Conservation (phyloP, 2,888 invertebrate species). For the Alloplasta piceator region DNA sequence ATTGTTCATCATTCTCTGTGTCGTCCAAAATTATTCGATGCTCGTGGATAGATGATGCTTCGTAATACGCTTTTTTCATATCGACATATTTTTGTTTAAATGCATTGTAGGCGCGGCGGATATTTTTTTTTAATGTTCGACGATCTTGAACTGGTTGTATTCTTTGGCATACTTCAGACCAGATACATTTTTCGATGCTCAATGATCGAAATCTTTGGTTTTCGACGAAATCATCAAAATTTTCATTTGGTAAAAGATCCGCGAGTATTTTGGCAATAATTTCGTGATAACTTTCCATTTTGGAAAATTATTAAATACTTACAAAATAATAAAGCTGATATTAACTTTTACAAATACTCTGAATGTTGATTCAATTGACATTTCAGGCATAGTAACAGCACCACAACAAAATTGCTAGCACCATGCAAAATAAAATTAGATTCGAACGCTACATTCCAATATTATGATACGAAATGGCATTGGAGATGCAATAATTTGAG, state of each 20-base stretch:
- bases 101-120: conserved; percentile 3
- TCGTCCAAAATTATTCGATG: neutral
- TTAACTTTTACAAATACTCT: too few species aligned
- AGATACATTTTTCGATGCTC: neutral
- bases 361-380: too few species aligned
- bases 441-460: neutral
- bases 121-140: neutral
- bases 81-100: neutral
- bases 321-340: conserved; percentile 2
- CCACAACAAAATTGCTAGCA: too few species aligned
- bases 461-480: too few species aligned
- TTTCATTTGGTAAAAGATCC: neutral
- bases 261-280: neutral
- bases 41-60: neutral
- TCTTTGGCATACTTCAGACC: neutral
- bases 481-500: too few species aligned
- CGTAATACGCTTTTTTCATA: neutral
- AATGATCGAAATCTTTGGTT: neutral
- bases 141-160: neutral
- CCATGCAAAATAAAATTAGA: too few species aligned
- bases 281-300: neutral
- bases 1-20: neutral
- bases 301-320: neutral
- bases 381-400: too few species aligned
- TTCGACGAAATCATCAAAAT: too few species aligned